These are phyloP conservation scores for Aspidiotus rigidus DNA, from an alignment of 2,888 invertebrate species.

Conservation along the genomic window DNA sequence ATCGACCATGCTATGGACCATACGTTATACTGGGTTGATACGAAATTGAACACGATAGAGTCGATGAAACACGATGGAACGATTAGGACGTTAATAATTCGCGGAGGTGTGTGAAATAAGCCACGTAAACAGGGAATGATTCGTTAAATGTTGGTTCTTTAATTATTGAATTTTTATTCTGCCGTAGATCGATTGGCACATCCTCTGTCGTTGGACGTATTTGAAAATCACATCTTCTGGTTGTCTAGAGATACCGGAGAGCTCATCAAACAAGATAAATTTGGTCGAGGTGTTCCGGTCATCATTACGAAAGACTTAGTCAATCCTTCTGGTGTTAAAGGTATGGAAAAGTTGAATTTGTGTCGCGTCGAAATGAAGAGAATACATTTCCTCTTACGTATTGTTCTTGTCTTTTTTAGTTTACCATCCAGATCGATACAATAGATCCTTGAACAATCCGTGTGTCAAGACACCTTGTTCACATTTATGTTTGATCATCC, in stretches of 20 bases:
- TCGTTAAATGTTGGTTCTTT: no score
- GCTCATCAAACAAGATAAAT: constrained; percentile 85
- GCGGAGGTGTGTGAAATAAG: constrained; percentile 46
- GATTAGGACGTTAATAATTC: constrained; percentile 59
- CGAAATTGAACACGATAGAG: constrained; percentile 83
- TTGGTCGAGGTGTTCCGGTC: constrained; percentile 85
- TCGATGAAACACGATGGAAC: constrained; percentile 73
- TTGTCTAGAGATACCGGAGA: constrained; percentile 82
- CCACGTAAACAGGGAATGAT: no score
- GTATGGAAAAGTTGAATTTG: constrained; percentile 42
- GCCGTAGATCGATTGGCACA: constrained; percentile 56
- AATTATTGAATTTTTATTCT: constrained; percentile 11
- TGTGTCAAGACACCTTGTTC: constrained; percentile 70
- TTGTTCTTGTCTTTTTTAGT: constrained; percentile 45
- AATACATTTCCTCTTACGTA: neutral
- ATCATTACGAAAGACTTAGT: constrained; percentile 71
- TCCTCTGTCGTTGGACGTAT: constrained; percentile 82
- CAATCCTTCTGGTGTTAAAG: constrained; percentile 77
- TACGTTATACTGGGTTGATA: constrained; percentile 90
- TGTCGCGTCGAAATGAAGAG: neutral
- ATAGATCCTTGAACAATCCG: constrained; percentile 58
- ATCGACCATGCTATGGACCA: constrained; percentile 86
- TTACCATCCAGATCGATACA: constrained; percentile 75
- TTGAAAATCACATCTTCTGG: constrained; percentile 89
- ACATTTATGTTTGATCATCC: constrained; percentile 85